Evolutionary conservation across 1,140 invertebrate species (phyloP), one percentile per base, ranked within the genome.

Genomic region (Orius insidiosus): DNA sequence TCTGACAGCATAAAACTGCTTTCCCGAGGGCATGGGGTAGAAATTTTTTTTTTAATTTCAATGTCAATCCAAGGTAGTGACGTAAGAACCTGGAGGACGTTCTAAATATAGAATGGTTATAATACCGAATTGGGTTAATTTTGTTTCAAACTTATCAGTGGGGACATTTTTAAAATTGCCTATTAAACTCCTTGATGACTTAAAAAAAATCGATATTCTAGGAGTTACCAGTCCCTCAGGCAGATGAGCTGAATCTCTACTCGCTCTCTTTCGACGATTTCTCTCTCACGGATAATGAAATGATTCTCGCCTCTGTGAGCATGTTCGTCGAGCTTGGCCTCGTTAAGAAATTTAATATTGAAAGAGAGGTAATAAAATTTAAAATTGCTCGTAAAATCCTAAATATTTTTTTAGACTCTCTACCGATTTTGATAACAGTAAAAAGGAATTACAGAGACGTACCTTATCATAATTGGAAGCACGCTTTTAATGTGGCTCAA

Each of bases 381-480:
- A 14, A 13, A 9, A 38, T n/a, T n/a, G n/a, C n/a, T n/a, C n/a
- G n/a, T n/a, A n/a, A n/a, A n/a, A n/a, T n/a, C n/a, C n/a, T n/a
- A n/a, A n/a, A n/a, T n/a, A 39, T 30, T 41, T 9, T 58, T 55
- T 13, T 52, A 60, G 59, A 57, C 58, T 36, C 52, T 69, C 34
- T 69, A 66, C 50, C 55, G 65, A 37, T 78, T 74, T 59, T 76
- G 3, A 61, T 73, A 35, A 74, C 68, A 50, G 73, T 79, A 6
- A 74, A 75, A 58, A 76, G 76, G 54, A 79, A 79, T 58, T 79
- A 79, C 57, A 59, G 76, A 14, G 69, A 72, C 46, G 74, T 79
- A 1, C 72, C 72, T 2, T 79, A 79, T 55, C 76, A 79, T 55
- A 78, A 78, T 58, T 78, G 76, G 76, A 62, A 73, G 53, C 74